Conservation (phyloP, 2,113 vertebrate genomes). For the Illadopsis cleaveri region DNA sequence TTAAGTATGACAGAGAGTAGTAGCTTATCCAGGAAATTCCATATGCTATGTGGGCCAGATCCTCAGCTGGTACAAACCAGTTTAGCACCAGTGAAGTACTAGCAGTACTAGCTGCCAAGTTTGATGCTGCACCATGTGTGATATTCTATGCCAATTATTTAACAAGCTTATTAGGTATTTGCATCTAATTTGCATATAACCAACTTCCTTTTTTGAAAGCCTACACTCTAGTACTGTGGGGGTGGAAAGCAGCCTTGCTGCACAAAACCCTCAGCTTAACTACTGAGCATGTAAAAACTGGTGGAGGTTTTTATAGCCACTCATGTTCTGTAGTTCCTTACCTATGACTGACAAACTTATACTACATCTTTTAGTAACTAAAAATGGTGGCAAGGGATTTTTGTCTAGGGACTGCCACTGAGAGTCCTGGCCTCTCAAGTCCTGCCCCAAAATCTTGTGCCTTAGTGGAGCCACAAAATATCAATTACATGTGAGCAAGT, state of each 20-base stretch:
- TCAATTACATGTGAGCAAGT: neutral
- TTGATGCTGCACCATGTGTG: conserved; percentile 29
- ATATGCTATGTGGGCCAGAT: conserved; percentile 30
- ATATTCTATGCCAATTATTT: conserved; percentile 43
- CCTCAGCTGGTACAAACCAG: conserved; percentile 31
- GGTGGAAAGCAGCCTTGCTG: neutral
- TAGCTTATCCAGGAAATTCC: conserved; percentile 47
- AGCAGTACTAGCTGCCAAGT: conserved; percentile 39
- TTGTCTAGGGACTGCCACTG: neutral
- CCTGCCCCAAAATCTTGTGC: neutral
- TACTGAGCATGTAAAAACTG: neutral
- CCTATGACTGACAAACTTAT: neutral
- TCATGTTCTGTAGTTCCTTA: neutral
- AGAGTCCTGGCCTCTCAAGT: neutral
- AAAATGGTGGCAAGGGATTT: neutral
- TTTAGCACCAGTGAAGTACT: conserved; percentile 28
- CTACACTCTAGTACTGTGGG: neutral
- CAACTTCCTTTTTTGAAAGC: conserved; percentile 27
- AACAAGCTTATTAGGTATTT: conserved; percentile 51
- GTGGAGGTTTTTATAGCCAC: neutral
- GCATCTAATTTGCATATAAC: conserved; percentile 43
- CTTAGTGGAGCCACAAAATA: neutral
- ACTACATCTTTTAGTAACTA: neutral
- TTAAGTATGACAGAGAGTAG: conserved; percentile 11
- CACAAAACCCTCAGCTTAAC: neutral